Evolutionary conservation across 1,140 invertebrate genomes (phyloP), one percentile per base, ranked within the genome.

Genomic region (Ostrea denselamellosa): DNA sequence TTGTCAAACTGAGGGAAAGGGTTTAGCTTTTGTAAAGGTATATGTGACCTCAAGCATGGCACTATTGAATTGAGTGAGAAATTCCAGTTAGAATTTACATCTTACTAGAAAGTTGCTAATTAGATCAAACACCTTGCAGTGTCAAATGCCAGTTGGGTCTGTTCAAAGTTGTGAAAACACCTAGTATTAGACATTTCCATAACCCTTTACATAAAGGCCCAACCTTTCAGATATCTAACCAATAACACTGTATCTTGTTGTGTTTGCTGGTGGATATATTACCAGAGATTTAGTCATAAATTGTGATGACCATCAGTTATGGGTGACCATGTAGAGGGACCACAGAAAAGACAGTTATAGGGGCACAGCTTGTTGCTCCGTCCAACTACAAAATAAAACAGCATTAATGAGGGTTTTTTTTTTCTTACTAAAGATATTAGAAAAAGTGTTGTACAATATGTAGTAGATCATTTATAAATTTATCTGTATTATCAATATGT

Each of bases 111-210:
- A 77, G 22, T 77, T 77, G 68, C 68, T 34, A 77, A 77, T 77
- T 77, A 77, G 68, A 77, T 77, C 68, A 77, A 34, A 77, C 68
- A 77, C 68, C 68, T 77, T 77, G 25, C 68, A 77, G 10, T 77
- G 68, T 77, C 68, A 77, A 77, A 25, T 34, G 28, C n/a, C n/a
- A n/a, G n/a, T 14, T 77, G 68, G 25, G 68, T 3, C 22, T 17
- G 5, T 77, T 77, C 28, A 77, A 34, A 77, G 22, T 22, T 10
- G 68, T 77, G 25, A 77, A 34, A 77, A 25, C 68, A 77, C 68
- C 25, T 77, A 28, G 28, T 28, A 77, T 25, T 71, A 62, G 25
- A 71, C 25, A 71, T 28, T 71, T 71, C 68, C 10, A 28, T 71
- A 34, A 25, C 7, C 28, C 25, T 77, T 77, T 22, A 77, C 28